Percentiles rank a stretch among this genome's conserved stretches.
These are phyloP conservation scores for Papilio elwesi DNA, from an alignment of 2,888 invertebrate species.

Conservation along the genomic window DNA sequence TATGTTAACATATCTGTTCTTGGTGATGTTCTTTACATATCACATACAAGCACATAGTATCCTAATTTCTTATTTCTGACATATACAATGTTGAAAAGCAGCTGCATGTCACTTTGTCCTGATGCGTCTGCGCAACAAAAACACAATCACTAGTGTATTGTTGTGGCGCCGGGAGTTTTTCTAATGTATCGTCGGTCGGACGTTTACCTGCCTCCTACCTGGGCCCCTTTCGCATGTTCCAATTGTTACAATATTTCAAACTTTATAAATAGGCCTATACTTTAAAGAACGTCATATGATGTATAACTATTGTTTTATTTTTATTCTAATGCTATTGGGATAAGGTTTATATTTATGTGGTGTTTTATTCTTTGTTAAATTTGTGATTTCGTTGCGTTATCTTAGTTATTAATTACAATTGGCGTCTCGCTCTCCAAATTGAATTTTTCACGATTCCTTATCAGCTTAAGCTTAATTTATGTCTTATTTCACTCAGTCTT, in stretches of 20 bases:
- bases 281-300: not conserved
- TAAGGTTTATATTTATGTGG: constrained; percentile 5
- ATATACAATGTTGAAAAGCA: constrained; percentile 23
- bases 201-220: constrained; percentile 35
- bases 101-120: constrained; percentile 23
- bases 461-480: constrained; percentile 32
- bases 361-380: not conserved
- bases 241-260: constrained; percentile 19
- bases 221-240: constrained; percentile 18
- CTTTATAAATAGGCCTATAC: not conserved
- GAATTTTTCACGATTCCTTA: constrained; percentile 26
- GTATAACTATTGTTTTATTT: too few relatives aligned
- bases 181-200: constrained; percentile 11
- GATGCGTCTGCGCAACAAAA: constrained; percentile 20
- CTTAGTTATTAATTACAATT: constrained; percentile 34
- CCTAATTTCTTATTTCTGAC: not conserved
- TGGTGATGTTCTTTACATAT: too few relatives aligned
- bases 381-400: constrained; percentile 18
- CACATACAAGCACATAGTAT: too few relatives aligned
- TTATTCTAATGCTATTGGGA: not conserved
- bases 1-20: too few relatives aligned
- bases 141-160: constrained; percentile 29
- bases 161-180: constrained; percentile 34
- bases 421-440: constrained; percentile 25
- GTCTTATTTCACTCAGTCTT: constrained; percentile 16